Evolutionary conservation across 1,140 invertebrate species (phyloP).

Genomic region (Battus philenor): DNA sequence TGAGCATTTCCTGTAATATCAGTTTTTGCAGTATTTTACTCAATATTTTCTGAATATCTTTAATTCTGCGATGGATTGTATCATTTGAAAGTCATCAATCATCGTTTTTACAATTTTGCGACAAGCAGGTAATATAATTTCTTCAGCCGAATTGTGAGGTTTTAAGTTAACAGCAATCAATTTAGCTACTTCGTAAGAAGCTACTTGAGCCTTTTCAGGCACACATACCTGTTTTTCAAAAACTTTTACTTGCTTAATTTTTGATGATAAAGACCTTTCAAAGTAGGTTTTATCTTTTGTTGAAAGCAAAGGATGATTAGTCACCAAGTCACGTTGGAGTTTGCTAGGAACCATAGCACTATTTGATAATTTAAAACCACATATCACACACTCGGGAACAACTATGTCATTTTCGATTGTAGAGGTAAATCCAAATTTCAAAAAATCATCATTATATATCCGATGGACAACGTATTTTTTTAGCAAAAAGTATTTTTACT

Average conservation of each 20-base stretch:
- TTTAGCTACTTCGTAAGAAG: conserved; percentile 10
- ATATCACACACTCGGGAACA: conserved; percentile 9
- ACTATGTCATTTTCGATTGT: background rate
- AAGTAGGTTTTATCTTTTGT: background rate
- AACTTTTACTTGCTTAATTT: conserved; percentile 4
- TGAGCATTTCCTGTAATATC: too few species aligned
- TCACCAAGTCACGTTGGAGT: background rate
- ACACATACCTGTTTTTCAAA: conserved; percentile 11
- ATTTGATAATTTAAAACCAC: conserved; percentile 10
- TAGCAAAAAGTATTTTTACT: conserved; percentile 13
- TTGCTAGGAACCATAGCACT: too few species aligned
- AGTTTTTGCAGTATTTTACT: conserved; percentile 6
- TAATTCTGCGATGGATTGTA: conserved; percentile 6
- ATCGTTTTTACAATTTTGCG: conserved; percentile 11
- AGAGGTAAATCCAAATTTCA: conserved; percentile 11
- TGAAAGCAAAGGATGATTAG: background rate
- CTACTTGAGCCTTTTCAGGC: conserved; percentile 1
- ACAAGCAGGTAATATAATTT: conserved; percentile 16
- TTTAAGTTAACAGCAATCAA: conserved; percentile 8
- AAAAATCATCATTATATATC: conserved; percentile 14
- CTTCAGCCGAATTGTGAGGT: conserved; percentile 12
- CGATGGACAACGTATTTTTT: conserved; percentile 2
- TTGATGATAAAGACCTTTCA: background rate
- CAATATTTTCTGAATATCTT: conserved; percentile 17
- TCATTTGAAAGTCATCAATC: conserved; percentile 9